Conservation (phyloP, 2,113 vertebrate genomes). For the Eleginops maclovinus region DNA sequence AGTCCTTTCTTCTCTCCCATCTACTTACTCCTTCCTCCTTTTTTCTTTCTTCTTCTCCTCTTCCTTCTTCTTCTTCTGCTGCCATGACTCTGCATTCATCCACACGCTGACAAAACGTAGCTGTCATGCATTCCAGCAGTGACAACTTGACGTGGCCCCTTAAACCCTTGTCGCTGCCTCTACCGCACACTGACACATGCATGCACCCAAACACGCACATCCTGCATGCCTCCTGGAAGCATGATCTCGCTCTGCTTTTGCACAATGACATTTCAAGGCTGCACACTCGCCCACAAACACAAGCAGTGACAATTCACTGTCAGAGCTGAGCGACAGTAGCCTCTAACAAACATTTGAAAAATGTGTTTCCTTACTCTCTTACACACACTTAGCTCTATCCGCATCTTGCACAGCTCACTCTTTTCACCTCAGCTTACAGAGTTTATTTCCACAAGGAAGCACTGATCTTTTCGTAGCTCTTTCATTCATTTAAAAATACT, state of each 20-base stretch:
- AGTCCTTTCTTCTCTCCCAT: conserved; percentile 22
- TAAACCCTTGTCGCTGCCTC: conserved; percentile 64
- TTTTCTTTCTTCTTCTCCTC: conserved; percentile 2
- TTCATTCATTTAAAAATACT: conserved; percentile 28
- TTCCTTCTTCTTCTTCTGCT: conserved; percentile 59
- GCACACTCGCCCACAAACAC: conserved; percentile 19
- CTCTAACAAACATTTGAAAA: conserved; percentile 38
- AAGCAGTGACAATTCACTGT: conserved; percentile 30
- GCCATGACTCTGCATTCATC: conserved; percentile 74
- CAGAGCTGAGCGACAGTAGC: conserved; percentile 31
- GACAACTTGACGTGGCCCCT: conserved; percentile 70
- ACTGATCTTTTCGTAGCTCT: conserved; percentile 16
- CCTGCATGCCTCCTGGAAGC: conserved; percentile 39
- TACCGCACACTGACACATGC: conserved; percentile 21
- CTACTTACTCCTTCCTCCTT: not conserved
- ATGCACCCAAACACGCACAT: conserved; percentile 4
- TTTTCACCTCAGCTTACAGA: not conserved
- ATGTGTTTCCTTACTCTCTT: conserved; percentile 21
- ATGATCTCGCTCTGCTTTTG: conserved; percentile 28
- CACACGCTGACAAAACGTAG: conserved; percentile 66
- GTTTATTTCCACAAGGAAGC: conserved; percentile 43
- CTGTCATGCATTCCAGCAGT: conserved; percentile 74
- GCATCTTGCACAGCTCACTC: not conserved
- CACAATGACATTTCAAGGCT: conserved; percentile 51
- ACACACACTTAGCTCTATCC: conserved; percentile 21